Evolutionary conservation across 30 jellyfish, hydroid and myxozoan species (phyloP).

Genomic region (Aurelia sp.): DNA sequence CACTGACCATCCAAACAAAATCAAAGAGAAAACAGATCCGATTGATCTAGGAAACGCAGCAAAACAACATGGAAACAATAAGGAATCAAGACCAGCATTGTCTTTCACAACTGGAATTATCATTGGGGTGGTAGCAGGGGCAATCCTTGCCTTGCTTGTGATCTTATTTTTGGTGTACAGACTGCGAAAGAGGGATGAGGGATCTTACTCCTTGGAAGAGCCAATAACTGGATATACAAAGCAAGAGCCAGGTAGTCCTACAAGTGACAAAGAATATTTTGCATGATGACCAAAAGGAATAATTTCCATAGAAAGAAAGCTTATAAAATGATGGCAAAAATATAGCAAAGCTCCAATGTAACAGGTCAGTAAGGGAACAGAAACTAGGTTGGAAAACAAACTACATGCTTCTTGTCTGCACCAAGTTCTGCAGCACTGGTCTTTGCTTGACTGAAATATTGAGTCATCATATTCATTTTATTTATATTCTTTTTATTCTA

Average conservation of each 20-base stretch:
- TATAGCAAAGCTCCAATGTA: too few species aligned
- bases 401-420: too few species aligned
- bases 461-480: neutral
- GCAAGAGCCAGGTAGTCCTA: constrained; percentile 76
- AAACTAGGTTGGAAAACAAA: too few species aligned
- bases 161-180: constrained; percentile 84
- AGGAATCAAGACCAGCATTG: constrained; percentile 22
- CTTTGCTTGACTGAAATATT: neutral
- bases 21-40: neutral
- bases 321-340: too few species aligned
- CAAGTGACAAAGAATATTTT: constrained; percentile 67
- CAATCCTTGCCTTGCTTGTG: constrained; percentile 78
- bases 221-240: constrained; percentile 54
- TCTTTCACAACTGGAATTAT: constrained; percentile 83
- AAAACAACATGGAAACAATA: neutral
- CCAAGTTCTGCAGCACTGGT: too few species aligned
- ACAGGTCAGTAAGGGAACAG: too few species aligned
- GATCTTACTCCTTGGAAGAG: constrained; percentile 89
- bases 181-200: constrained; percentile 91
- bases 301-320: too few species aligned
- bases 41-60: constrained; percentile 1
- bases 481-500: neutral
- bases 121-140: constrained; percentile 95
- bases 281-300: constrained; percentile 10
- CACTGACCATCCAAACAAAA: neutral